These are phyloP conservation scores for Venustaconcha ellipsiformis DNA, from an alignment of 1,140 invertebrate genomes.

Conservation along the genomic window DNA sequence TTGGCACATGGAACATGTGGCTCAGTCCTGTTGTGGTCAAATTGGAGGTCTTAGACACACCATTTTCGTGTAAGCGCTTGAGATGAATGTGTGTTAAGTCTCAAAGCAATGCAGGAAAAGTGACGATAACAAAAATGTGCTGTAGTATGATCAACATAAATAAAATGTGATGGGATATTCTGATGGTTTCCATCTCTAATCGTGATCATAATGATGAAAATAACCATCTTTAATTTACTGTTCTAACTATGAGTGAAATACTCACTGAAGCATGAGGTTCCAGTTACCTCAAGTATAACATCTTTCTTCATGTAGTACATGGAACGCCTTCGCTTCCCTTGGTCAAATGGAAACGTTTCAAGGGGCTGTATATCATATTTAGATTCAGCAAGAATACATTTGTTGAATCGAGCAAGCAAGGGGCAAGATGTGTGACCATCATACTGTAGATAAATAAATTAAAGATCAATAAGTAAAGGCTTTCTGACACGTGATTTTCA, in stretches of 20 bases:
- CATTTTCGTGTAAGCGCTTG: too few relatives aligned
- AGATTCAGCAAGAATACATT: conserved; percentile 95
- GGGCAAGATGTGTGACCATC: conserved; percentile 98
- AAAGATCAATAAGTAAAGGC: too few relatives aligned
- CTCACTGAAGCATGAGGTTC: conserved; percentile 86
- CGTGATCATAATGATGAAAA: not conserved
- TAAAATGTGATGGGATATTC: not conserved
- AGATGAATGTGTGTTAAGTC: too few relatives aligned
- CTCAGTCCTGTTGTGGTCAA: too few relatives aligned
- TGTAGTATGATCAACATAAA: not conserved
- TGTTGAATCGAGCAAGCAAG: conserved; percentile 83
- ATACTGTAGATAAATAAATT: conserved; percentile 72
- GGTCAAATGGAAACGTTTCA: conserved; percentile 95
- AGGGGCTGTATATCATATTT: conserved; percentile 86
- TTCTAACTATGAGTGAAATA: conserved; percentile 1
- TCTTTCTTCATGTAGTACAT: conserved; percentile 91
- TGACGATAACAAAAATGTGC: not conserved
- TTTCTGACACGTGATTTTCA: not conserved
- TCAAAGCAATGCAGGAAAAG: not conserved
- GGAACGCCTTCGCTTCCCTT: conserved; percentile 82
- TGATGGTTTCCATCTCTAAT: not conserved
- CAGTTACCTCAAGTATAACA: conserved; percentile 91
- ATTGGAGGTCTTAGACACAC: too few relatives aligned
- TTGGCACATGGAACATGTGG: too few relatives aligned
- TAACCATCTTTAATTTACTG: not conserved